Percentiles rank a stretch among this genome's conserved stretches.
Evolutionary conservation across 2,113 vertebrate species (phyloP).

Genomic region (Elachura formosa): DNA sequence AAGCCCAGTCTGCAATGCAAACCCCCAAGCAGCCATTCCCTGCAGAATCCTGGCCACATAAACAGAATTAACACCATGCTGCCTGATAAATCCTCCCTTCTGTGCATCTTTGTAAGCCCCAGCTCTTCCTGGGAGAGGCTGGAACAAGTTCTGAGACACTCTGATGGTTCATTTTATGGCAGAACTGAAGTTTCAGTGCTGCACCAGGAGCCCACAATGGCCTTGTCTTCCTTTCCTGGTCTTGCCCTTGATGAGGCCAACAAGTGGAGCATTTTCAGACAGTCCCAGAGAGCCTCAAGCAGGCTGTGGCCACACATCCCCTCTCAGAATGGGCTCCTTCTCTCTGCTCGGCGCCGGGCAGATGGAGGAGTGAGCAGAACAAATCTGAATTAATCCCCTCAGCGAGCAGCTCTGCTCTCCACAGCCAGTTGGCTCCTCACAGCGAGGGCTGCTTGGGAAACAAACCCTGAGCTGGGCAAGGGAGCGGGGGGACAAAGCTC

Average conservation of each 20-base stretch:
- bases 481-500: neutral
- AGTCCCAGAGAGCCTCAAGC: neutral
- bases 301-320: neutral
- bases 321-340: neutral
- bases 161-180: neutral
- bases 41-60: neutral
- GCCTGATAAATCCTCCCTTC: neutral
- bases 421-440: neutral
- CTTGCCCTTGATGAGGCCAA: neutral
- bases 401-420: neutral
- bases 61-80: neutral
- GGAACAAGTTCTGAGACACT: fast-evolving
- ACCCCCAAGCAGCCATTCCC: neutral
- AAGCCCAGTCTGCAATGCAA: neutral
- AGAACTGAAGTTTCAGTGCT: neutral
- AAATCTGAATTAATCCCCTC: neutral
- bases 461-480: fast-evolving
- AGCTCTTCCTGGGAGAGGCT: neutral
- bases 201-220: neutral
- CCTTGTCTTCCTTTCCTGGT: neutral
- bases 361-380: neutral
- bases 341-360: fast-evolving
- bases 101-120: neutral
- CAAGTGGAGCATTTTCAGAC: neutral
- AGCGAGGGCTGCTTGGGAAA: neutral